Percentiles rank a stretch among this genome's conserved stretches.
Evolutionary conservation across 37 sponge, comb jelly and placozoan species (phyloP).

Genomic region (Theonella swinhoei): DNA sequence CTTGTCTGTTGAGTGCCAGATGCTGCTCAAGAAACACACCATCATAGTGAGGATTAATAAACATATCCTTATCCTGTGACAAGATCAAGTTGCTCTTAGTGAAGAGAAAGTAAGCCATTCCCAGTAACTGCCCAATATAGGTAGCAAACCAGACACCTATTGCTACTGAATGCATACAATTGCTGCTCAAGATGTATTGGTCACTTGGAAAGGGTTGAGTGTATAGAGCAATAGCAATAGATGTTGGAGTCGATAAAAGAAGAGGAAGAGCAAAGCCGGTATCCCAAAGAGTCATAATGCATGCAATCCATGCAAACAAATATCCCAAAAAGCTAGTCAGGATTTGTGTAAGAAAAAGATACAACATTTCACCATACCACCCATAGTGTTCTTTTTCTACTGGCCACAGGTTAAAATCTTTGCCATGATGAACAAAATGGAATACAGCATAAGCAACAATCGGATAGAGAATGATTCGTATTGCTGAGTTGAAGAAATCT

Average conservation of each 20-base stretch:
- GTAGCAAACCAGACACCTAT: constrained; percentile 7
- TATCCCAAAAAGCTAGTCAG: constrained; percentile 57
- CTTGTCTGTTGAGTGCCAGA: constrained; percentile 65
- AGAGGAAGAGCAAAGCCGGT: constrained; percentile 56
- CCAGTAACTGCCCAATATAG: constrained; percentile 57
- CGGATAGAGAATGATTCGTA: constrained; percentile 55
- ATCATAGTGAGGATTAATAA: constrained; percentile 73
- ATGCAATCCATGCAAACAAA: constrained; percentile 41
- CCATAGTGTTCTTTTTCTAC: neutral
- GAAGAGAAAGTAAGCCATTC: constrained; percentile 42
- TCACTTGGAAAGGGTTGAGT: neutral
- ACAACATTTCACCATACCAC: constrained; percentile 6
- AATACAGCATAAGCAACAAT: constrained; percentile 49
- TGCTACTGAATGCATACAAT: neutral
- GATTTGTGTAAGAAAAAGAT: constrained; percentile 40
- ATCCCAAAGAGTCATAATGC: constrained; percentile 32
- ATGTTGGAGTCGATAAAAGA: constrained; percentile 54
- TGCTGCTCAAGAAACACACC: constrained; percentile 67
- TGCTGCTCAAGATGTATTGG: neutral
- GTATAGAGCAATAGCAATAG: neutral
- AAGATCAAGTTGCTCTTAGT: constrained; percentile 48
- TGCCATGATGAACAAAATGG: neutral
- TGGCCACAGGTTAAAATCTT: constrained; percentile 49
- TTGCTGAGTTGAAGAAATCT: constrained; percentile 57
- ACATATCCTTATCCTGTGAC: constrained; percentile 70